phyloP scores from a whole-genome alignment of 2,113 vertebrate genomes.

The Pelecanus crispus region DNA sequence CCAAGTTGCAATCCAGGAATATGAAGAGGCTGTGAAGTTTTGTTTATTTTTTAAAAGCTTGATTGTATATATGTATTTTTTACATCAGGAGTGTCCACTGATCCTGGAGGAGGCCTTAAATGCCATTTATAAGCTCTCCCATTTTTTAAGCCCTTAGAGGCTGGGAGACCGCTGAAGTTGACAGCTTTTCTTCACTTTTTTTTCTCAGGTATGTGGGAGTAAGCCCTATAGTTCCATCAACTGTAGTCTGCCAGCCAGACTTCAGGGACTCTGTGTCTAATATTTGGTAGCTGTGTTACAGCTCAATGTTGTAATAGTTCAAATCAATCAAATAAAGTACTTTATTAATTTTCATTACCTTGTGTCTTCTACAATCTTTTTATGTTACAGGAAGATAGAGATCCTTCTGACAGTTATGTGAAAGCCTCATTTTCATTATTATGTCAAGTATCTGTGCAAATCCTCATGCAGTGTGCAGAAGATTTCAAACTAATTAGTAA shows the following conservation, averaged over 20 bases:
- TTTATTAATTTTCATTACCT: conserved; percentile 30
- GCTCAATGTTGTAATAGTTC: conserved; percentile 2
- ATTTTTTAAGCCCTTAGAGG: background rate
- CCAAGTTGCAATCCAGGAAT: background rate
- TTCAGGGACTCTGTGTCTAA: background rate
- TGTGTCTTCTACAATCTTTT: background rate
- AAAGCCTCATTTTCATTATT: background rate
- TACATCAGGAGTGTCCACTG: background rate
- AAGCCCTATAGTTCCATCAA: background rate
- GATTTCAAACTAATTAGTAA: background rate
- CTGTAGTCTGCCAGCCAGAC: conserved; percentile 25
- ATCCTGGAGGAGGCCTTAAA: conserved; percentile 17
- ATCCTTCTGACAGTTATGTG: background rate
- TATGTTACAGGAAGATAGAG: background rate
- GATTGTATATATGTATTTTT: conserved; percentile 29
- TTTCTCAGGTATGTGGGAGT: conserved; percentile 49
- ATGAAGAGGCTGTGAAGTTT: background rate
- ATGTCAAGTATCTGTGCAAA: background rate
- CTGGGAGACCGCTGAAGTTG: background rate
- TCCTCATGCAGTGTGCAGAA: background rate
- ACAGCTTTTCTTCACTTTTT: background rate
- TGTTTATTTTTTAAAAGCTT: background rate
- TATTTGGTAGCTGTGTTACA: conserved; percentile 40
- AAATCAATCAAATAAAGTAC: conserved; percentile 49
- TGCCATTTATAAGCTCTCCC: background rate